Evolutionary conservation across 1,140 invertebrate genomes (phyloP).

Genomic region (Drosophila ambigua): DNA sequence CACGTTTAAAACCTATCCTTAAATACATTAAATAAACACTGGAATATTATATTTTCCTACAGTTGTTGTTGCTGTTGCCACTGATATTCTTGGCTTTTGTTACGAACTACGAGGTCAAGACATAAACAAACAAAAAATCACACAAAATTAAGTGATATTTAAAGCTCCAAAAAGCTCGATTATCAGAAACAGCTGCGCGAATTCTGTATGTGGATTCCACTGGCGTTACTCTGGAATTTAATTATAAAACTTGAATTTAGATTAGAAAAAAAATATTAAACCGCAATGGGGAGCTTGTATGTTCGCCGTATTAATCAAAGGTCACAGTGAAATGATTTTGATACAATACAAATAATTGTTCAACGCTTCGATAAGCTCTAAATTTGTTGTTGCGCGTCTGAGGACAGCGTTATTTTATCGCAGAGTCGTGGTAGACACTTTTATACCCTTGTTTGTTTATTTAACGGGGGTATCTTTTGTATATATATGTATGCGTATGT

Average conservation of each 20-base stretch:
- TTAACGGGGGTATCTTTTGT: constrained; percentile 10
- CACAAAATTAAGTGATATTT: not conserved
- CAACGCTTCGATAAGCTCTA: too few relatives aligned
- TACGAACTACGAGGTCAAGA: constrained; percentile 19
- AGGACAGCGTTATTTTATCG: constrained; percentile 26
- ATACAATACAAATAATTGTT: too few relatives aligned
- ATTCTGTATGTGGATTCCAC: too few relatives aligned
- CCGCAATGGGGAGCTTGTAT: too few relatives aligned
- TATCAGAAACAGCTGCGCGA: too few relatives aligned
- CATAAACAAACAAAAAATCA: constrained; percentile 25
- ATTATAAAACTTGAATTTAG: too few relatives aligned
- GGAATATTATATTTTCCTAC: too few relatives aligned
- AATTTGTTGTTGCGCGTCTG: not conserved
- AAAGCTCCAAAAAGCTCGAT: not conserved
- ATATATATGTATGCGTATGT: constrained; percentile 1
- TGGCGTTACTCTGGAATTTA: too few relatives aligned
- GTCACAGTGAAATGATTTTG: too few relatives aligned
- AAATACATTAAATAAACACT: too few relatives aligned
- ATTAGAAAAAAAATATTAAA: not conserved
- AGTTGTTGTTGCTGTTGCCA: constrained; percentile 7
- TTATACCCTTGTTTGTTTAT: constrained; percentile 50
- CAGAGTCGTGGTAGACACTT: constrained; percentile 24
- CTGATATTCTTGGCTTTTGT: constrained; percentile 18
- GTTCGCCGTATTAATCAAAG: too few relatives aligned
- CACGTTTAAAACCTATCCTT: too few relatives aligned